Evolutionary conservation across 2,113 vertebrate species (phyloP).

Genomic region (Neofelis nebulosa): DNA sequence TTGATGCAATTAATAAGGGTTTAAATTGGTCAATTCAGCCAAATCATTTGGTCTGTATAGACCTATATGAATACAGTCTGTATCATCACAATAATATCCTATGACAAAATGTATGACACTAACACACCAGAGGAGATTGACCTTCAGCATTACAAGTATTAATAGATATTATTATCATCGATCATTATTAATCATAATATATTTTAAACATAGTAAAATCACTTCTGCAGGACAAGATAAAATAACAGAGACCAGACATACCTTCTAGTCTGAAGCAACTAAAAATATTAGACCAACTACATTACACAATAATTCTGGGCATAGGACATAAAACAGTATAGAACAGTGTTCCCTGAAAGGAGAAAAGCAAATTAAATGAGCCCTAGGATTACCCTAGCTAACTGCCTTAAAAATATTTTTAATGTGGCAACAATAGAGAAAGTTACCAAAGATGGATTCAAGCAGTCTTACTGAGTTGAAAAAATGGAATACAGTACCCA

Average conservation of each 20-base stretch:
- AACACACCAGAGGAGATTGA: neutral
- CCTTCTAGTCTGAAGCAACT: neutral
- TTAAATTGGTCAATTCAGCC: constrained; percentile 10
- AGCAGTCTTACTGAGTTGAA: neutral
- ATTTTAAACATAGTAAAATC: neutral
- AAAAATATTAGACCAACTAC: neutral
- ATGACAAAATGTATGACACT: neutral
- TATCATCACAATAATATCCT: neutral
- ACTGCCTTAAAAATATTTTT: neutral
- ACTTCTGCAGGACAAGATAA: neutral
- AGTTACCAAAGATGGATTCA: neutral
- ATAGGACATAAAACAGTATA: neutral
- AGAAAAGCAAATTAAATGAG: neutral
- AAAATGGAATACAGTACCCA: neutral
- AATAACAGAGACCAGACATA: neutral
- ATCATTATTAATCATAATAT: neutral
- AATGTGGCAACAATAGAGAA: neutral
- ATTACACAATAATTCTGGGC: neutral
- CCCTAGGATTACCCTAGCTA: neutral
- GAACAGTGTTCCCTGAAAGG: neutral
- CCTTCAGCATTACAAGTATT: neutral
- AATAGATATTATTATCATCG: neutral
- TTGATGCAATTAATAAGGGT: neutral
- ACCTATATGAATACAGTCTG: neutral
- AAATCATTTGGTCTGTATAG: neutral